Conservation (phyloP, 1,140 invertebrate genomes). For the Bathynomus jamesi region DNA sequence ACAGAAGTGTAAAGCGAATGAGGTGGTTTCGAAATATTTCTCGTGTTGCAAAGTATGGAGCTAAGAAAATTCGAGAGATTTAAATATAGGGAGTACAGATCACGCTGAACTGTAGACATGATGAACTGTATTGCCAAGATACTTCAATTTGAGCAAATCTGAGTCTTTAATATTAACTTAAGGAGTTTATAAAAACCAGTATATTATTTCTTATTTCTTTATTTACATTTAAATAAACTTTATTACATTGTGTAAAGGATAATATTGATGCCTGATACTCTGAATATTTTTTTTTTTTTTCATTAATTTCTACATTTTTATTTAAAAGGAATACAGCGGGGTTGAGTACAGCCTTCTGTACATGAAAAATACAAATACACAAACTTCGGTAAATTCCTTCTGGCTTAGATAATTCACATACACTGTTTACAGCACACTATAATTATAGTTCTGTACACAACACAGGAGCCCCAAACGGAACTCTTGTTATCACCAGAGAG, state of each 20-base stretch:
- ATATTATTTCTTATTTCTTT: no score
- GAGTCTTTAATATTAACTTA: no score
- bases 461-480: background rate
- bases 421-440: background rate
- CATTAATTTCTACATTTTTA: background rate
- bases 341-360: background rate
- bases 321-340: background rate
- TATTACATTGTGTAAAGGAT: background rate
- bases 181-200: no score
- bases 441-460: background rate
- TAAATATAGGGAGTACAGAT: no score
- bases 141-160: no score
- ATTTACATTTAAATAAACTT: conserved; percentile 1
- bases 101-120: no score
- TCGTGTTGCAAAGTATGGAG: no score
- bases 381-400: background rate
- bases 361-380: background rate
- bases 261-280: background rate
- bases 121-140: no score
- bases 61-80: no score
- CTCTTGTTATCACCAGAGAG: background rate
- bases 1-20: no score
- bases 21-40: no score
- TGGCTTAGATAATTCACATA: background rate
- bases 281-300: conserved; percentile 2